Percentiles rank a stretch among this genome's conserved stretches.
These are phyloP conservation scores for Saturnia japonica DNA, from an alignment of 2,888 invertebrate species.

Conservation along the genomic window DNA sequence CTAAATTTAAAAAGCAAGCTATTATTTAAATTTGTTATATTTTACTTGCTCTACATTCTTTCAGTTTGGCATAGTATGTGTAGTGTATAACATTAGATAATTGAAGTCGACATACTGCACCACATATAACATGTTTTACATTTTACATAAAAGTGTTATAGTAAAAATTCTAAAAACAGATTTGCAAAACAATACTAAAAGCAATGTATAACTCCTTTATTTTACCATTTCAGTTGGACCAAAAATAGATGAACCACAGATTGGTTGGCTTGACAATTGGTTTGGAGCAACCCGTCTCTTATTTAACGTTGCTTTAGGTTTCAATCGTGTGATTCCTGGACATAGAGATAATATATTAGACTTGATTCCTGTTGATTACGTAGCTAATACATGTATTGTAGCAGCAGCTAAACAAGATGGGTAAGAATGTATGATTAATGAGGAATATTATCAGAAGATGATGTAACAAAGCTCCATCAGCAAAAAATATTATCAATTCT, in stretches of 20 bases:
- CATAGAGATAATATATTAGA: neutral
- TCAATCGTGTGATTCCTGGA: neutral
- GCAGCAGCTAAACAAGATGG: constrained; percentile 10
- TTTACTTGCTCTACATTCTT: too few relatives aligned
- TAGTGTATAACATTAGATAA: too few relatives aligned
- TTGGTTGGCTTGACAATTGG: constrained; percentile 17
- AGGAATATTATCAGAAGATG: neutral
- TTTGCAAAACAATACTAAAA: too few relatives aligned
- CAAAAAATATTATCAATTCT: too few relatives aligned
- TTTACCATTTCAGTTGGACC: constrained; percentile 13
- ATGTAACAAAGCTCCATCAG: too few relatives aligned
- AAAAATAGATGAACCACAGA: constrained; percentile 8
- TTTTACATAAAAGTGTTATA: too few relatives aligned
- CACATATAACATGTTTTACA: too few relatives aligned
- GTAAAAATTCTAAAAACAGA: too few relatives aligned
- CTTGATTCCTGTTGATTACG: constrained; percentile 17
- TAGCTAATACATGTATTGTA: constrained; percentile 14
- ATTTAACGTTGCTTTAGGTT: neutral
- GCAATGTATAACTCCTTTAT: neutral
- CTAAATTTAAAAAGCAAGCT: too few relatives aligned
- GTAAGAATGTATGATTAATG: neutral
- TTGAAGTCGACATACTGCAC: too few relatives aligned
- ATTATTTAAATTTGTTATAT: too few relatives aligned
- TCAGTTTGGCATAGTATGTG: too few relatives aligned
- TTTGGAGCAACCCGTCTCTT: neutral